phyloP scores from a whole-genome alignment of 2,797 vertebrate species.

The Hylomyscus alleni region DNA sequence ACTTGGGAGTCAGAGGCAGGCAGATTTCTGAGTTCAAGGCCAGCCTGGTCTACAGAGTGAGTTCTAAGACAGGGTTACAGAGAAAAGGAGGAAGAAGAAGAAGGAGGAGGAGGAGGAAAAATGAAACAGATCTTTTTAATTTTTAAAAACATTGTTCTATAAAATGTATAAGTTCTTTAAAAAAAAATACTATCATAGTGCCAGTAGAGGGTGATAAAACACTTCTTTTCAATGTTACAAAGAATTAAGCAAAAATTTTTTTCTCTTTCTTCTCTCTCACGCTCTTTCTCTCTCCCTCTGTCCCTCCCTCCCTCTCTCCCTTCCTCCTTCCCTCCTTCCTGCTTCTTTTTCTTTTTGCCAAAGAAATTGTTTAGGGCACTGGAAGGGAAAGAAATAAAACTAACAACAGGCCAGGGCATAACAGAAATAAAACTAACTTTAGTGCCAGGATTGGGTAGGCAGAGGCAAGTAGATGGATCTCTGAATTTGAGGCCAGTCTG shows the following conservation, averaged over 20 bases:
- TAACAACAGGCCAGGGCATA: background rate
- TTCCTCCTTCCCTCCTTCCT: background rate
- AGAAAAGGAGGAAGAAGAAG: background rate
- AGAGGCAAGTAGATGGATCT: background rate
- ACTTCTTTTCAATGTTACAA: slow-evolving; percentile 28
- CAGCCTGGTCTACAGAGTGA: background rate
- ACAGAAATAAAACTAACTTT: background rate
- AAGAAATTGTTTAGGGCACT: background rate
- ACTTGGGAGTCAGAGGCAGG: background rate
- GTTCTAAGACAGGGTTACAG: background rate
- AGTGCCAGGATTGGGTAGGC: background rate
- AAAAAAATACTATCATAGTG: background rate
- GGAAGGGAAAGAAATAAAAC: background rate
- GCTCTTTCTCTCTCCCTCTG: background rate
- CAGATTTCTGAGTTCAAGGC: background rate
- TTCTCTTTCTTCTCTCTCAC: background rate
- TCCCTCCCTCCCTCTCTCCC: background rate
- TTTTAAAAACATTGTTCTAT: background rate
- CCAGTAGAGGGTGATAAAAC: slow-evolving; percentile 56
- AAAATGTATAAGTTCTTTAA: background rate
- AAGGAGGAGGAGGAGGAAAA: too few species aligned
- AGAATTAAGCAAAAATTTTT: background rate
- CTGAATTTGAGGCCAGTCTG: background rate
- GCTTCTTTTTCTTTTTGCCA: background rate
- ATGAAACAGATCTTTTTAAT: background rate